A percentile compares a stretch with the other conserved stretches of the same genome.
These are phyloP conservation scores for Ophion slaviceki DNA, from an alignment of 2,888 invertebrate genomes.

Conservation along the genomic window DNA sequence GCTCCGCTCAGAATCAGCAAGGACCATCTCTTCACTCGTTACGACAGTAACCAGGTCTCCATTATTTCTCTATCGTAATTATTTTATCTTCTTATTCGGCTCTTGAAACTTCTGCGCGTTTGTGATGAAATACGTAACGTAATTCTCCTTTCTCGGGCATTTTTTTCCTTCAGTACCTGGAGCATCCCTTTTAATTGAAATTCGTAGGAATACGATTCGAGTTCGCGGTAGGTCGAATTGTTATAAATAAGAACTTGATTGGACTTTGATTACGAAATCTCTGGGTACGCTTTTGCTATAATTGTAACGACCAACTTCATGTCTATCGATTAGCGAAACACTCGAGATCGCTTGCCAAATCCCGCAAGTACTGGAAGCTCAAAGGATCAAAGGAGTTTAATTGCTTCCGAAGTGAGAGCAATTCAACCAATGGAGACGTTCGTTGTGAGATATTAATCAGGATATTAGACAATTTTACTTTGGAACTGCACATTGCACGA, in stretches of 20 bases:
- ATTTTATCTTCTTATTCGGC: neutral
- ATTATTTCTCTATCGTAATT: neutral
- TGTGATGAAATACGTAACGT: neutral
- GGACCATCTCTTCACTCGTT: neutral
- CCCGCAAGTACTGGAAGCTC: neutral
- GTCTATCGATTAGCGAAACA: neutral
- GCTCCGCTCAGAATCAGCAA: neutral
- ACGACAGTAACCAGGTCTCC: neutral
- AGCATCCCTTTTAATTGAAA: neutral
- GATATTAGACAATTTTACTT: neutral
- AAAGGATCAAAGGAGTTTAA: neutral
- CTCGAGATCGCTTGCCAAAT: neutral
- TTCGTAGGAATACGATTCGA: neutral
- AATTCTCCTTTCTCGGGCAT: neutral
- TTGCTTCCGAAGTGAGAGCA: neutral
- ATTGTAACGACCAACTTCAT: neutral
- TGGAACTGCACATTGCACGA: neutral
- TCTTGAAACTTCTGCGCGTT: neutral
- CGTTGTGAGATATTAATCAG: neutral
- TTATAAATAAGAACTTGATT: neutral
- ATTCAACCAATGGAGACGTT: neutral
- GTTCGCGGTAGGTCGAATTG: neutral
- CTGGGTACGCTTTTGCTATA: neutral
- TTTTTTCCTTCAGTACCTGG: neutral
- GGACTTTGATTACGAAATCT: neutral